These are phyloP conservation scores for Muraenolepis orangiensis DNA, from an alignment of 2,797 vertebrate genomes.

Conservation along the genomic window DNA sequence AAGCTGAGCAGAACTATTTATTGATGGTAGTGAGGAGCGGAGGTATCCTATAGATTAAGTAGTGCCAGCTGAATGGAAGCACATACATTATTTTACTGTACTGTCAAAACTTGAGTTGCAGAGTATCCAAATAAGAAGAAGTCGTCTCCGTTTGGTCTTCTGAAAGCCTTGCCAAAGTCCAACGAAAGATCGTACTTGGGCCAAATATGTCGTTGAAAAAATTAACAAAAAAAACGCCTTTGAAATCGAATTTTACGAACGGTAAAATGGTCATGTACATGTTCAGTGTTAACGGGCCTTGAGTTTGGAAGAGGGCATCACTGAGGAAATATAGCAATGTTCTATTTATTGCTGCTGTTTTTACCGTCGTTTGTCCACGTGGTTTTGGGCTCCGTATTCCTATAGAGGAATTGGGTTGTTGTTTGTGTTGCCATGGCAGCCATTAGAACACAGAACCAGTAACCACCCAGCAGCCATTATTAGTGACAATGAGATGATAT, in stretches of 20 bases:
- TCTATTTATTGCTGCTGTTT: constrained; percentile 20
- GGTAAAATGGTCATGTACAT: not conserved
- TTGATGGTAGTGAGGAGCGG: constrained; percentile 40
- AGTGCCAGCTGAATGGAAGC: constrained; percentile 20
- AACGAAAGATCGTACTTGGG: constrained; percentile 5
- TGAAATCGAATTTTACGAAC: constrained; percentile 9
- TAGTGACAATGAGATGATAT: constrained; percentile 24
- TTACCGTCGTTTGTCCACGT: constrained; percentile 20
- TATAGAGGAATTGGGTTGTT: no score
- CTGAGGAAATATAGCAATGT: constrained; percentile 13
- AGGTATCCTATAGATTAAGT: constrained; percentile 40
- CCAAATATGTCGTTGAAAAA: constrained; percentile 32
- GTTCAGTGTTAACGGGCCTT: constrained; percentile 18
- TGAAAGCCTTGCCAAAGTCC: constrained; percentile 56
- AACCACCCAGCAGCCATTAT: not conserved
- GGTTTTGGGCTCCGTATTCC: constrained; percentile 7
- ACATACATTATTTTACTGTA: constrained; percentile 29
- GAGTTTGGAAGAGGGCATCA: constrained; percentile 6
- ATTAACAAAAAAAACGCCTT: constrained; percentile 14
- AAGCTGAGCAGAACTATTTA: constrained; percentile 55
- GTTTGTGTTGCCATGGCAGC: not conserved
- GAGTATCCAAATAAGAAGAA: constrained; percentile 30
- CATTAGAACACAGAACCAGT: not conserved
- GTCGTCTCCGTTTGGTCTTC: constrained; percentile 49
- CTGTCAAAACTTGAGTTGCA: constrained; percentile 42